These are phyloP conservation scores for Sarcophilus harrisii DNA, from an alignment of 2,797 vertebrate genomes.

Conservation along the genomic window DNA sequence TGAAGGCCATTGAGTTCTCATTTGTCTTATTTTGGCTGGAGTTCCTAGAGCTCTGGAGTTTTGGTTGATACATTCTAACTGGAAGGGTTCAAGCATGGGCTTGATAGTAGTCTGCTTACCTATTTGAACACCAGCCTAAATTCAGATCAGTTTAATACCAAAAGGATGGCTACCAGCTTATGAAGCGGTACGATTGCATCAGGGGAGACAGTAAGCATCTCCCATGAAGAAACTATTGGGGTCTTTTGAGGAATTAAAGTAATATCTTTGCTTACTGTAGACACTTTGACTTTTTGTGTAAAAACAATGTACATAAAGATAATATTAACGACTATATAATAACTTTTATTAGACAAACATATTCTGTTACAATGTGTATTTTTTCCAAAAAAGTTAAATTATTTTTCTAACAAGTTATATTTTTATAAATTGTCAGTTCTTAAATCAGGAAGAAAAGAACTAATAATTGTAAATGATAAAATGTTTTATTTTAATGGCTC, in stretches of 20 bases:
- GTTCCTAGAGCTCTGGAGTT: neutral
- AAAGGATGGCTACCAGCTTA: neutral
- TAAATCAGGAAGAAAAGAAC: constrained; percentile 10
- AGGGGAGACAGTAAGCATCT: neutral
- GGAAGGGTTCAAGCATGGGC: neutral
- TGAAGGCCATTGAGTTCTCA: neutral
- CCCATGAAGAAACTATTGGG: neutral
- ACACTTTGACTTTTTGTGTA: neutral
- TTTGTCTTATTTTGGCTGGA: neutral
- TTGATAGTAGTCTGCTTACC: neutral
- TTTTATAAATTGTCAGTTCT: constrained; percentile 12
- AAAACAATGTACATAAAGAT: constrained; percentile 27
- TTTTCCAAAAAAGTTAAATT: neutral
- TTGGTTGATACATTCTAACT: neutral
- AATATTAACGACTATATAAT: neutral
- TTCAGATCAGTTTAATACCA: neutral
- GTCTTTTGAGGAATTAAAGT: constrained; percentile 40
- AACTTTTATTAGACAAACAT: neutral
- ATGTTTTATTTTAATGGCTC: constrained; percentile 39
- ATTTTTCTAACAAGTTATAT: neutral
- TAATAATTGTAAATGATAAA: constrained; percentile 29
- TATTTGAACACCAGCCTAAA: neutral
- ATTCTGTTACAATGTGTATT: neutral
- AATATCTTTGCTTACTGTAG: constrained; percentile 29
- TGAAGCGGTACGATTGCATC: neutral